Base-by-base conservation (phyloP, 1,140 invertebrate species). In the Oncopeltus fasciatus region DNA sequence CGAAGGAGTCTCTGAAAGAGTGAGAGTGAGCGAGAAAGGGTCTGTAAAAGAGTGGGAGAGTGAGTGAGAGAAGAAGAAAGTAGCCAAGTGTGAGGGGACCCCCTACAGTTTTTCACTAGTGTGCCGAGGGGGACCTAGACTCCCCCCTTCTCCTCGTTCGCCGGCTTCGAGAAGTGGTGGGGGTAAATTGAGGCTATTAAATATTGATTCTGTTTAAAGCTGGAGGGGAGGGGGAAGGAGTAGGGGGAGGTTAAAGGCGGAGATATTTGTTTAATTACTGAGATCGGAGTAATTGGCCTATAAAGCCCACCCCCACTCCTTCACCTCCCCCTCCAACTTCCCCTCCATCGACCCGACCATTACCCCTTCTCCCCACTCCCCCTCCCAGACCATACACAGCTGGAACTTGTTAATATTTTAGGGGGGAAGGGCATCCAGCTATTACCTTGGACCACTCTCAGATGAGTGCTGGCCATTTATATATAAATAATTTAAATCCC, bases 101-200 rank as follows among this genome's bases (percentile, higher is more conserved):
- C n/a, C n/a, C n/a, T n/a, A n/a, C 31, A 38, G 31, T 38, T 38
- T 38, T 38, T 38, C 31, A 38, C 31, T 5, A 14, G 14, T 5
- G 5, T 38, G 5, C 14, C 31, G 5, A 20, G n/a, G 47, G 49
- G 47, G 47, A 14, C 8, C 3, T 18, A 53, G 5, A 38, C 5
- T 8, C 31, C 31, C 31, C 31, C 31, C 31, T 14, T 14, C 31
- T 14, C 14, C 31, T 14, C 31, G 14, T 14, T 5, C 5, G 14
- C 31, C 31, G 5, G 14, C 14, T 38, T 14, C 31, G 5, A 5
- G 31, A 38, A 38, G 31, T 38, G 31, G 49, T 53, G 49, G 49
- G 49, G 49, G 49, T 53, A 53, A 53, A 53, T 53, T 53, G 49
- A 53, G 49, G 49, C 49, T 53, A 53, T 53, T 53, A 53, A 53